Evolutionary conservation across 2,113 vertebrate genomes (phyloP).

Genomic region (Callipepla squamata): DNA sequence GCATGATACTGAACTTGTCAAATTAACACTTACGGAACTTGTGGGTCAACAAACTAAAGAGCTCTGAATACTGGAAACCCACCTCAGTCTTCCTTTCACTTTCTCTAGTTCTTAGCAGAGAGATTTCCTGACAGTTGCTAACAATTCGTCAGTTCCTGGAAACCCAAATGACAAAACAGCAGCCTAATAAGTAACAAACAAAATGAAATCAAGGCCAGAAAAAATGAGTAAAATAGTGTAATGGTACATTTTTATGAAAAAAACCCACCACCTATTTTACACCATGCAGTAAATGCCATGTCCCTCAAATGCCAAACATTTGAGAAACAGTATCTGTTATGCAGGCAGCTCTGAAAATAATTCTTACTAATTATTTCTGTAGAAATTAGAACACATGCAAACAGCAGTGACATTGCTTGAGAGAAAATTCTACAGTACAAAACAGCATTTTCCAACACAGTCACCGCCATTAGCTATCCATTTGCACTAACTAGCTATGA

Average conservation of each 20-base stretch:
- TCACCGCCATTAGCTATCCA: too few relatives aligned
- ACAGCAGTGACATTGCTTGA: too few relatives aligned
- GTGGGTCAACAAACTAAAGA: accelerated
- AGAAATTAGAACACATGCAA: too few relatives aligned
- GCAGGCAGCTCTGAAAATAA: too few relatives aligned
- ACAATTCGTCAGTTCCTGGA: neutral
- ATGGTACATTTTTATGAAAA: accelerated
- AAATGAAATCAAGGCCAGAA: accelerated
- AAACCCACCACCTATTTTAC: neutral
- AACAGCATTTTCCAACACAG: too few relatives aligned
- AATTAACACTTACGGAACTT: neutral
- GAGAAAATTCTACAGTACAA: too few relatives aligned
- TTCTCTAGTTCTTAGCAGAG: neutral
- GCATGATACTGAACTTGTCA: neutral
- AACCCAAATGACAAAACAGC: neutral
- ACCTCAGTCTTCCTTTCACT: neutral
- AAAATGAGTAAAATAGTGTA: neutral
- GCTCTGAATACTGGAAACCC: neutral
- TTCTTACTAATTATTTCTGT: too few relatives aligned
- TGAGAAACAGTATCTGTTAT: neutral
- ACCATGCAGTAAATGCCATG: neutral
- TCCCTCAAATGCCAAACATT: neutral
- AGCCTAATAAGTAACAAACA: accelerated
- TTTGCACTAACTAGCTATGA: too few relatives aligned
- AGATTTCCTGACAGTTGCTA: neutral